phyloP scores from a whole-genome alignment of 2,797 vertebrate species.

The Cyclopterus lumpus region DNA sequence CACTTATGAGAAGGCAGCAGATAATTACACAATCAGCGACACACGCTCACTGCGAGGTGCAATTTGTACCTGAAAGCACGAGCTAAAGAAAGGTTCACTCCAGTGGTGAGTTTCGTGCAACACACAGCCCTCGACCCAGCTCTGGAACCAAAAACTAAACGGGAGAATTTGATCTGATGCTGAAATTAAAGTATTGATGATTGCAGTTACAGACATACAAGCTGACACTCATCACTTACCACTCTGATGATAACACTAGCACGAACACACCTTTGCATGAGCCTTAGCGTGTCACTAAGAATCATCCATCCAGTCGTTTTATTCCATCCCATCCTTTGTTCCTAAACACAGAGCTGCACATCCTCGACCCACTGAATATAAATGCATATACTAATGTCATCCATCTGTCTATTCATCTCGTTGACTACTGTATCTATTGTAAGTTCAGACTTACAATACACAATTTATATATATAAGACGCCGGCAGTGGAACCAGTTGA shows the following conservation, averaged over 20 bases:
- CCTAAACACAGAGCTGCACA: background rate
- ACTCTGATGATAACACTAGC: background rate
- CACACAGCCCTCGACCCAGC: background rate
- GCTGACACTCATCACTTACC: background rate
- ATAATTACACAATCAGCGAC: constrained; percentile 38
- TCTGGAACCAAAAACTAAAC: background rate
- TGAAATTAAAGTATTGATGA: background rate
- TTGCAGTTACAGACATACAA: background rate
- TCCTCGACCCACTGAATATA: background rate
- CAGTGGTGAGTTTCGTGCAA: background rate
- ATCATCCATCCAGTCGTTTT: background rate
- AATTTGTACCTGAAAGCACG: constrained; percentile 28
- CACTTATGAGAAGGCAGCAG: constrained; percentile 4
- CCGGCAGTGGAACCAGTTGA: background rate
- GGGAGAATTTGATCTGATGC: background rate
- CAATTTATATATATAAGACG: too few relatives aligned
- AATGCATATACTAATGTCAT: background rate
- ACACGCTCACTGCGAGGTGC: background rate
- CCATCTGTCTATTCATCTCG: background rate
- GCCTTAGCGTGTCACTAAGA: background rate
- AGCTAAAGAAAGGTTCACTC: constrained; percentile 4
- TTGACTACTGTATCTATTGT: background rate
- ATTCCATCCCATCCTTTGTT: background rate
- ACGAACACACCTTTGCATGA: background rate
- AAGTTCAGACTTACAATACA: too few relatives aligned